Conservation (phyloP, 2,113 vertebrate species). For the Chaenogobius annularis region DNA sequence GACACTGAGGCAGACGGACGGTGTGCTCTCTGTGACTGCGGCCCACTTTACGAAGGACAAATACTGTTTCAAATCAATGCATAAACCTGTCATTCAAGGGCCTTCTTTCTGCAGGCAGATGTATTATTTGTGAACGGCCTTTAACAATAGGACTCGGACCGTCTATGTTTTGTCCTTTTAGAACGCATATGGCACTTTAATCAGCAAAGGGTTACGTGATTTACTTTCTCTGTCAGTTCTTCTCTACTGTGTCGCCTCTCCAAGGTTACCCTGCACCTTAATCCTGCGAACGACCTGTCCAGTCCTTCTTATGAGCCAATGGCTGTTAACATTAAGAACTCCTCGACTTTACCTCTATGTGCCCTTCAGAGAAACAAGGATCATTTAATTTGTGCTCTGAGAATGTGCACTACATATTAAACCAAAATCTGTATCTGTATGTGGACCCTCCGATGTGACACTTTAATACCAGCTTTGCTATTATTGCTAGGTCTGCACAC, state of each 20-base stretch:
- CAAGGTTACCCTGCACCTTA: constrained; percentile 58
- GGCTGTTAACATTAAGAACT: constrained; percentile 18
- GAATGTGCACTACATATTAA: neutral
- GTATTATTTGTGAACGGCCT: constrained; percentile 52
- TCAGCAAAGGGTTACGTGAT: constrained; percentile 61
- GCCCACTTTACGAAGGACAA: constrained; percentile 46
- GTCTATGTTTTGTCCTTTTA: constrained; percentile 45
- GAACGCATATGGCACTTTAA: constrained; percentile 57
- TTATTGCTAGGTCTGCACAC: constrained; percentile 9
- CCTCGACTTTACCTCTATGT: constrained; percentile 3
- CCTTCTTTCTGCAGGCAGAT: constrained; percentile 20
- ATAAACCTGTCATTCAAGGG: constrained; percentile 62
- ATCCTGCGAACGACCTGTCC: constrained; percentile 42
- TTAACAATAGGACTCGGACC: constrained; percentile 28
- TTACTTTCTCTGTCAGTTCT: constrained; percentile 63
- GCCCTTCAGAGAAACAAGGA: neutral
- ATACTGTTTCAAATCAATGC: constrained; percentile 39
- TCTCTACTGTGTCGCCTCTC: constrained; percentile 24
- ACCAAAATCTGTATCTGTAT: neutral
- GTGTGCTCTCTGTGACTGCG: constrained; percentile 28
- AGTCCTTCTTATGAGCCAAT: constrained; percentile 19
- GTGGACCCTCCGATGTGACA: neutral
- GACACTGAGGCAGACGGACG: constrained; percentile 39
- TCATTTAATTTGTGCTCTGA: neutral
- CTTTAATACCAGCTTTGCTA: constrained; percentile 2